phyloP scores from a whole-genome alignment of 2,113 vertebrate species.

The Paradoxurus hermaphroditus region DNA sequence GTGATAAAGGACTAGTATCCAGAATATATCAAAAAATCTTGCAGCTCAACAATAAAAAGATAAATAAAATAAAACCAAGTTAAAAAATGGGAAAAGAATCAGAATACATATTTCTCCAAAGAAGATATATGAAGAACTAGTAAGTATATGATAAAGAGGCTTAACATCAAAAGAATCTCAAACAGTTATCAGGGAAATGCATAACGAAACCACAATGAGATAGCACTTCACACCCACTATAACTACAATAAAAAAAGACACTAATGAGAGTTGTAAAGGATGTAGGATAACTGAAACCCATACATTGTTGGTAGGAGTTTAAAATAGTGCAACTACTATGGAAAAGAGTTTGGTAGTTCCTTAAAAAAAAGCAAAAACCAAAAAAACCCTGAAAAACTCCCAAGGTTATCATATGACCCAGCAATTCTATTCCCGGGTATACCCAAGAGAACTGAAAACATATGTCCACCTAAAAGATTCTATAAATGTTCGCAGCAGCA shows the following conservation, averaged over 20 bases:
- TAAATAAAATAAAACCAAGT: neutral
- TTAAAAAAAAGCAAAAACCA: neutral
- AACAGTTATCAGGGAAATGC: neutral
- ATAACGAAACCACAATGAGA: neutral
- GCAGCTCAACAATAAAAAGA: neutral
- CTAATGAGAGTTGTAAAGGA: neutral
- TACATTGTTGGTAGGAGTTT: neutral
- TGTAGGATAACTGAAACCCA: neutral
- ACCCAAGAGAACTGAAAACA: neutral
- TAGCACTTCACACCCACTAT: neutral
- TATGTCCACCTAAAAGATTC: neutral
- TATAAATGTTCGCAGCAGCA: neutral
- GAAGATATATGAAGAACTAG: neutral
- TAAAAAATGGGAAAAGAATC: neutral
- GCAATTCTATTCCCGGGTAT: neutral
- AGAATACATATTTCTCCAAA: neutral
- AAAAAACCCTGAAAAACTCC: neutral
- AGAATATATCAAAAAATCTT: neutral
- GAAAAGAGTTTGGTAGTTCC: neutral
- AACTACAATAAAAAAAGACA: neutral
- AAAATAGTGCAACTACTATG: neutral
- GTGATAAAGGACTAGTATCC: neutral
- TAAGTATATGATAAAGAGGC: neutral
- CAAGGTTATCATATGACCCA: neutral
- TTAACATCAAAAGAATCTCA: neutral